Evolutionary conservation across 53 echinoderm and acorn worm genomes (phyloP).

Genomic region (Echinometra lucunter): DNA sequence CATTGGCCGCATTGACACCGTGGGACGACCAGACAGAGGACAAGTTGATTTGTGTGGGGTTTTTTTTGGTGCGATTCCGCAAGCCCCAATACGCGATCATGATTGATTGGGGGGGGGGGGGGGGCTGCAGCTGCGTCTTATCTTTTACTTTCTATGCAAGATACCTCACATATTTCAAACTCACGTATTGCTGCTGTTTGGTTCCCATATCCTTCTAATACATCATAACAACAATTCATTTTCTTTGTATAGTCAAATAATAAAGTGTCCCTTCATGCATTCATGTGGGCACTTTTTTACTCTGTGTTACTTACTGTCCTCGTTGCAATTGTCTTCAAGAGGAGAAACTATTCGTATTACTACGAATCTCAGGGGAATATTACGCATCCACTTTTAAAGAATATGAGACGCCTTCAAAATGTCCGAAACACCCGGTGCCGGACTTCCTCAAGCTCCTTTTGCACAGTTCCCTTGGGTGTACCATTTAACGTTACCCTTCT

Average conservation of each 20-base stretch:
- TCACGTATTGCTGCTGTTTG: neutral
- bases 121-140: too few species aligned
- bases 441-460: neutral
- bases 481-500: neutral
- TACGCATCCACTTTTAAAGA: constrained; percentile 44
- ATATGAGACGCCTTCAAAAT: neutral
- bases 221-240: neutral
- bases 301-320: neutral
- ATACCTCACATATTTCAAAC: neutral
- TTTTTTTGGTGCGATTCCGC: too few species aligned
- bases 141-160: neutral
- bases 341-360: neutral
- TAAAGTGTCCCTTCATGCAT: neutral
- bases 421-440: neutral
- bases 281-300: neutral
- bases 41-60: too few species aligned
- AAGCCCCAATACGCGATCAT: too few species aligned
- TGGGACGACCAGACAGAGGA: too few species aligned
- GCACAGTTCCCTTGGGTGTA: neutral
- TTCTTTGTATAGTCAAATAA: neutral
- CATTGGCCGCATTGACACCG: neutral
- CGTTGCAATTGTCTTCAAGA: neutral
- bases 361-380: neutral
- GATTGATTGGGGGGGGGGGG: too few species aligned
- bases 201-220: neutral